Evolutionary conservation across 1,140 invertebrate species (phyloP).

Genomic region (Bradysia coprophila): DNA sequence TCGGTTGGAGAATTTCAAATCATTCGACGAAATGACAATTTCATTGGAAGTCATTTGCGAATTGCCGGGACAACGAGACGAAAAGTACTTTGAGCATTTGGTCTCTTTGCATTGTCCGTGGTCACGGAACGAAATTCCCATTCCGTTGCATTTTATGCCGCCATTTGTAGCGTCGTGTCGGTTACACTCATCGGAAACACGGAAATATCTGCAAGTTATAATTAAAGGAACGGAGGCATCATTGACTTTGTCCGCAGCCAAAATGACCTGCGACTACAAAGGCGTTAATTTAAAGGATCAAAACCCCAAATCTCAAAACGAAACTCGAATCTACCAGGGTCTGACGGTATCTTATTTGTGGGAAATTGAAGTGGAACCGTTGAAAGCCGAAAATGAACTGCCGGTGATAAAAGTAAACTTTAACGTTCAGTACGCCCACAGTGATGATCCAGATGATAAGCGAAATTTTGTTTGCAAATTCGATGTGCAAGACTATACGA

Average conservation of each 20-base stretch:
- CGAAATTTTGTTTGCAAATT: slow-evolving; percentile 32
- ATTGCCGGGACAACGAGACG: slow-evolving; percentile 43
- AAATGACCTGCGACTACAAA: slow-evolving; percentile 30
- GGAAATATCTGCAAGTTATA: slow-evolving; percentile 64
- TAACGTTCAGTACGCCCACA: slow-evolving; percentile 37
- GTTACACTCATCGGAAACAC: slow-evolving; percentile 59
- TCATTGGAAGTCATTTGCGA: slow-evolving; percentile 48
- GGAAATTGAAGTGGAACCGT: slow-evolving; percentile 47
- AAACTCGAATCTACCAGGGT: slow-evolving; percentile 15
- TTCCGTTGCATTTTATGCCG: slow-evolving; percentile 57
- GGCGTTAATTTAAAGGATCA: slow-evolving; percentile 38
- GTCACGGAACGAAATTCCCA: slow-evolving; percentile 42
- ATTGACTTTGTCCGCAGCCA: slow-evolving; percentile 35
- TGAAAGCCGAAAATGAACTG: slow-evolving; percentile 25
- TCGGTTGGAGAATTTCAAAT: slow-evolving; percentile 40
- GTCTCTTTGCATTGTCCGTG: slow-evolving; percentile 53
- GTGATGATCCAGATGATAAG: slow-evolving; percentile 27
- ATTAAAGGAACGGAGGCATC: slow-evolving; percentile 46
- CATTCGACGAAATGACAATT: slow-evolving; percentile 43
- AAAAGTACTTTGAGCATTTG: slow-evolving; percentile 22
- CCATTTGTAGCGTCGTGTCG: slow-evolving; percentile 62
- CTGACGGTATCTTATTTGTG: slow-evolving; percentile 65
- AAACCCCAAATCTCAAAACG: slow-evolving; percentile 30
- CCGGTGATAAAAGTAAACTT: slow-evolving; percentile 49
- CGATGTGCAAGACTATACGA: slow-evolving; percentile 40